Evolutionary conservation across 2,797 vertebrate genomes (phyloP), one percentile per base, ranked within the genome.

Genomic region (Pipistrellus pygmaeus): DNA sequence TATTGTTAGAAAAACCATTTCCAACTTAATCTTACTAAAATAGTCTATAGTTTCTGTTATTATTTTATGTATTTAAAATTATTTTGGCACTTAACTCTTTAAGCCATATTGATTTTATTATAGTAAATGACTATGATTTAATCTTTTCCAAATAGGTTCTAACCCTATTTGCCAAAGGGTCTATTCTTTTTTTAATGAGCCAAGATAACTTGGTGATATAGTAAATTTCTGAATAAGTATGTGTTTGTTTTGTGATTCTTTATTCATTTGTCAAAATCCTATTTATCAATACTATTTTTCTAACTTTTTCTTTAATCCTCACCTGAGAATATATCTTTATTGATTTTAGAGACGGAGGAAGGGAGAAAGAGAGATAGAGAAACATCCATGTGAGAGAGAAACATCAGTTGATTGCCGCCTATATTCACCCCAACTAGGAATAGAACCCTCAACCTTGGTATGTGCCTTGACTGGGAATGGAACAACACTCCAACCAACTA

Each of bases 1-100:
- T 60, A 46, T 76, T 85, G 15, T 64, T 75, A 95, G 20, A 3
- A 92, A 89, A 92, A 89, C 3, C 32, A 85, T 60, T 85, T 38
- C 9, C 14, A 71, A 85, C 13, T 12, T 71, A n/a, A 64, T 32
- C 5, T 64, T 71, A 55, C 72, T 94, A 81, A 71, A 85, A 78
- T 81, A 68, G 17, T 64, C 20, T 81, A 27, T 91, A 23, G 76
- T 48, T 92, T 81, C 46, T 69, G 55, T 41, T 80, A 10, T n/a
- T 73, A 21, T 78, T 68, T 85, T 66, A 60, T 21, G 32, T 57
- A 35, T 46, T 44, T 66, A 51, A 75, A 81, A n/a, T 73, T 35
- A 77, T 69, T 68, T 91, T 80, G 83, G 62, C 8, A 10, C 68
- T 80, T 84, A 95, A 57, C n/a, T 62, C 25, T 5, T 81, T 62